phyloP scores from a whole-genome alignment of 2,888 invertebrate genomes.

The Meliscaeva auricollis region DNA sequence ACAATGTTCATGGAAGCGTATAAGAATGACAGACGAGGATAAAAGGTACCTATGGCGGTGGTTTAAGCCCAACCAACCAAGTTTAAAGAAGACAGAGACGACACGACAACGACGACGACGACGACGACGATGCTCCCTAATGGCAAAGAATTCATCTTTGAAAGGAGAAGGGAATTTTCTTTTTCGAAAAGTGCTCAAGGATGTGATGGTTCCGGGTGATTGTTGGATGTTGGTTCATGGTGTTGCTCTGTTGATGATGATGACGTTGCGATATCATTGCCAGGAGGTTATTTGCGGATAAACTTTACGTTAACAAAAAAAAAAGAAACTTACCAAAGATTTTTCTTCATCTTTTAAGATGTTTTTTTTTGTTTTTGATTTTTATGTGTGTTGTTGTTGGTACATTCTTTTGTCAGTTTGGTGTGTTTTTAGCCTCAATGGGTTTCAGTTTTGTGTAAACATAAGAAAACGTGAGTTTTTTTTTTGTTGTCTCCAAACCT shows the following conservation, averaged over 20 bases:
- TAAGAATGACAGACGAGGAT: conserved; percentile 39
- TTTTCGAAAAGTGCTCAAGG: conserved; percentile 58
- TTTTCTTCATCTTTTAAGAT: conserved; percentile 19
- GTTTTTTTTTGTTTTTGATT: conserved; percentile 13
- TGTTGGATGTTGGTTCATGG: conserved; percentile 46
- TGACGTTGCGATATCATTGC: conserved; percentile 73
- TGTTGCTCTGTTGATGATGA: conserved; percentile 55
- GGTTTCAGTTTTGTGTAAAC: conserved; percentile 41
- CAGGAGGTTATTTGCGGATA: conserved; percentile 68
- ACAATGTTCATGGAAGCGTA: conserved; percentile 43
- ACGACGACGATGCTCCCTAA: conserved; percentile 28
- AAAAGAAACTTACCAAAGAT: conserved; percentile 45
- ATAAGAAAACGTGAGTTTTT: conserved; percentile 36
- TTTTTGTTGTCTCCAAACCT: conserved; percentile 1
- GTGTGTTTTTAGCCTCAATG: conserved; percentile 17
- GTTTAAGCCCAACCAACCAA: conserved; percentile 4
- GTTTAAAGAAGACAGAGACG: conserved; percentile 17
- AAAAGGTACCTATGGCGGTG: not conserved
- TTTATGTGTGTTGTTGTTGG: conserved; percentile 7
- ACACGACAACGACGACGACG: not conserved
- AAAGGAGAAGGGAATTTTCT: conserved; percentile 34
- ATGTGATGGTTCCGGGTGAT: conserved; percentile 56
- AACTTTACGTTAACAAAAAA: conserved; percentile 48
- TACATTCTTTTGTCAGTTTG: conserved; percentile 10
- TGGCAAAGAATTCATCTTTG: conserved; percentile 71